Base-by-base conservation (phyloP, 2,888 invertebrate species). In the Sisyra nigra region DNA sequence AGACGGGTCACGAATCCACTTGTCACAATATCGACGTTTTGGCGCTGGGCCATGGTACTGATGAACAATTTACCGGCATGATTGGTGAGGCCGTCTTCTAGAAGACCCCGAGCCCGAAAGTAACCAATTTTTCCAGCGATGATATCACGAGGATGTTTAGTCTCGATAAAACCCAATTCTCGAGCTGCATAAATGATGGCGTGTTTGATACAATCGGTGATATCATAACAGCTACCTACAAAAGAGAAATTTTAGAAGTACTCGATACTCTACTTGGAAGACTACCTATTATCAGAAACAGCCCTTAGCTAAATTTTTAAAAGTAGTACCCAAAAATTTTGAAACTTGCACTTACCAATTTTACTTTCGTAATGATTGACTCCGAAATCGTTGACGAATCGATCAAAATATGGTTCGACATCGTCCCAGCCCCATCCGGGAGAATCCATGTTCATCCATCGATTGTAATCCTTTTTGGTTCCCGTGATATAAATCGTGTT, bases 401-500 rank as follows among this genome's bases (percentile, higher is more conserved):
- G 56, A 17, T 51, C 50, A 46, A 58, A 72, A 50, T 71, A 72
- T 1, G 69, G 70, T 8, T 71, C 56, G 3, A 62, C 70, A 1
- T 77, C 74, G 0, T 64, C 53, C 52, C 74, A 76, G 2, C 79
- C 70, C 72, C 72, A 61, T 37, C 71, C 71, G 0, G 54, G 46
- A 49, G 72, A 76, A 0, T 78, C 80, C 31, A 64, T 31, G 1
- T 52, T 49, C 7, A 65, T 63, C 80, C 80, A 80, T 0, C 59
- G 52, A 51, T 80, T 71, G 49, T 67, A 80, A 53, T 80, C 79
- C 2, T 53, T 52, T 2, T 68, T 65, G 56, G 72, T 72, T 0
- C 79, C 79, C 1, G 72, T 60, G 0, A 73, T 54, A 52, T 78
- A 72, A 1, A 74, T 44, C 74, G 78, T 73, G 10, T 62, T 71